Base-by-base conservation (phyloP, 2,888 invertebrate genomes). In the Strigamia crassipes region DNA sequence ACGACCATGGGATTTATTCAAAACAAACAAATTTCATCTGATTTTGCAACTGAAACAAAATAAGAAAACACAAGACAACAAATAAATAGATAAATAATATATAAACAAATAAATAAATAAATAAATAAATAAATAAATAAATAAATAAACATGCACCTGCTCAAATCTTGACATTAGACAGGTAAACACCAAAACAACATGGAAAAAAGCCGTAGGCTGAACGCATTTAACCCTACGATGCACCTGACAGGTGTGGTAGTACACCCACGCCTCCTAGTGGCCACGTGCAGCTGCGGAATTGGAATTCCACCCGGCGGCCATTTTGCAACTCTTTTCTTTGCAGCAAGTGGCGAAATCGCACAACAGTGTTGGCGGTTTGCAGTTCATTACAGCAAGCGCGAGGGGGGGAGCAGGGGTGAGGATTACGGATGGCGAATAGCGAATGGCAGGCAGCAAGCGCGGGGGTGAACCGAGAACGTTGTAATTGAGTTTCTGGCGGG, bases 401-500 rank as follows among this genome's bases (percentile, higher is more conserved):
- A 27, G 27, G 27, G 27, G 27, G 27, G n/a, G 27, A 1, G 27
- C 27, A 27, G 27, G 27, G 27, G 27, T 1, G 27, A 27, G 27
- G 27, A n/a, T n/a, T n/a, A n/a, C n/a, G 27, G 27, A 3, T 27
- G 27, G 27, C 27, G 27, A 27, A 27, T n/a, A n/a, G n/a, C n/a
- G n/a, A n/a, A n/a, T 27, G n/a, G n/a, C n/a, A n/a, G 27, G 27
- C 27, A 27, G 27, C 27, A 3, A 13, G 51, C 51, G 51, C 51
- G 51, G 51, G 51, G 51, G 51, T 51, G 51, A 51, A 18, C 3
- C 18, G 18, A 18, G 18, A 51, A 51, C 15, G 51, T 51, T 51
- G 51, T 51, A 51, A 51, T 51, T 51, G 51, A 51, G 51, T 51
- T 51, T 51, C 51, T 51, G 51, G 51, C 51, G 18, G 51, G 51